Evolutionary conservation across 2,113 vertebrate genomes (phyloP), one percentile per base, ranked within the genome.

Genomic region (Felis chaus): DNA sequence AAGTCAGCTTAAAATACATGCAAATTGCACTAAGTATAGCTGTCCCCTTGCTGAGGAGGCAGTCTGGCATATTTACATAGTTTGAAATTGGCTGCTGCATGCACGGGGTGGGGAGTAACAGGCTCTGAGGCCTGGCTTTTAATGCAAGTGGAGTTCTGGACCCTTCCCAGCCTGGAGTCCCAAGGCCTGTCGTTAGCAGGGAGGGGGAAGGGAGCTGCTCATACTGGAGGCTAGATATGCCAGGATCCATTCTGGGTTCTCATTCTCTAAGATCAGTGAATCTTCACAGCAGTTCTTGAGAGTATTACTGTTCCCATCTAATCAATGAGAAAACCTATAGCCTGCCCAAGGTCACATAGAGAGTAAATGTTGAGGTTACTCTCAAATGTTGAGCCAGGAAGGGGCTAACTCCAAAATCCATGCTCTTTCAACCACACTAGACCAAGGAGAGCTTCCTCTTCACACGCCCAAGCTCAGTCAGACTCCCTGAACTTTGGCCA

Each of bases 1-100:
- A 98, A 97, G 98, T 98, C 93, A 97, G 97, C 97, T 98, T 97
- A 98, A 98, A 98, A 98, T 98, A 98, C 97, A 98, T 97, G 97
- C 97, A 97, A 97, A 98, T 97, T 97, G 97, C 96, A 97, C 98
- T 97, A 98, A 98, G 97, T 98, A 97, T 98, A 98, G 97, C 97
- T 96, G 96, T 97, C 97, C 94, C 76, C 97, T 97, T 91, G 97
- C 98, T 93, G 97, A 97, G 94, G 95, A 97, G 97, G 96, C 96
- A 97, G 98, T 91, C 95, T 96, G 94, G 97, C 97, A 87, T 97
- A 95, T 97, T 97, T 97, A 94, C 98, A 95, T 97, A 96, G 95
- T 93, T 97, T 78, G 97, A 88, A 97, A 97, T 96, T 95, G 96
- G 96, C 95, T 95, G 94, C 91, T 85, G 92, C 69, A 3, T 53